These are phyloP conservation scores for Dasypus novemcinctus DNA, from an alignment of 2,113 vertebrate species.

Conservation along the genomic window DNA sequence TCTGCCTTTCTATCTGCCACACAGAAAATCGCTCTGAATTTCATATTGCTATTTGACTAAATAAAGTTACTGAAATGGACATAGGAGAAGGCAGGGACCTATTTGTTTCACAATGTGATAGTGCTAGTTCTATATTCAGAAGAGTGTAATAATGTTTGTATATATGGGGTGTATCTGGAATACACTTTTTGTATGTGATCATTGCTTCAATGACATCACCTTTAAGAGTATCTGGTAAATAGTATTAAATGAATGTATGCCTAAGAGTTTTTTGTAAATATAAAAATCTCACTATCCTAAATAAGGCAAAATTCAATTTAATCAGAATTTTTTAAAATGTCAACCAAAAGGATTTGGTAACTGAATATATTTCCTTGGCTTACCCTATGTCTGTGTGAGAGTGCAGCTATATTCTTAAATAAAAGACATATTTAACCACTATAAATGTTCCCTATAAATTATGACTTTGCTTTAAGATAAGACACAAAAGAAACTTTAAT, in stretches of 20 bases:
- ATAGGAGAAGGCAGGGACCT: conserved; percentile 43
- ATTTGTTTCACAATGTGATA: conserved; percentile 72
- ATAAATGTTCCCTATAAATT: conserved; percentile 60
- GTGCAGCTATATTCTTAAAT: conserved; percentile 55
- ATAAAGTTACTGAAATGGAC: conserved; percentile 60
- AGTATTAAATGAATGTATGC: background rate
- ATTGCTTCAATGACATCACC: conserved; percentile 53
- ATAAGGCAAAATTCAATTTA: background rate
- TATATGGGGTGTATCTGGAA: background rate
- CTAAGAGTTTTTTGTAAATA: conserved; percentile 28
- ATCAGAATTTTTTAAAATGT: background rate
- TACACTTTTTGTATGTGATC: background rate
- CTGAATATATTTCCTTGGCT: background rate
- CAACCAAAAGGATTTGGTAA: background rate
- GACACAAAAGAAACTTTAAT: conserved; percentile 48
- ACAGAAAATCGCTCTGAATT: conserved; percentile 49
- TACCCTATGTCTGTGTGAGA: background rate
- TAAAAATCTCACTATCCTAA: background rate
- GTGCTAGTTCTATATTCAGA: conserved; percentile 61
- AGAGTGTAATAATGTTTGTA: conserved; percentile 17
- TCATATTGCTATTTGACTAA: conserved; percentile 56
- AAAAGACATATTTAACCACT: conserved; percentile 48
- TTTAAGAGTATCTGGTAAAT: background rate
- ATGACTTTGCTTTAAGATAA: conserved; percentile 57
- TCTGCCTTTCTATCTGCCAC: conserved; percentile 36